phyloP scores from a whole-genome alignment of 2,113 vertebrate species.

The Anser cygnoides region DNA sequence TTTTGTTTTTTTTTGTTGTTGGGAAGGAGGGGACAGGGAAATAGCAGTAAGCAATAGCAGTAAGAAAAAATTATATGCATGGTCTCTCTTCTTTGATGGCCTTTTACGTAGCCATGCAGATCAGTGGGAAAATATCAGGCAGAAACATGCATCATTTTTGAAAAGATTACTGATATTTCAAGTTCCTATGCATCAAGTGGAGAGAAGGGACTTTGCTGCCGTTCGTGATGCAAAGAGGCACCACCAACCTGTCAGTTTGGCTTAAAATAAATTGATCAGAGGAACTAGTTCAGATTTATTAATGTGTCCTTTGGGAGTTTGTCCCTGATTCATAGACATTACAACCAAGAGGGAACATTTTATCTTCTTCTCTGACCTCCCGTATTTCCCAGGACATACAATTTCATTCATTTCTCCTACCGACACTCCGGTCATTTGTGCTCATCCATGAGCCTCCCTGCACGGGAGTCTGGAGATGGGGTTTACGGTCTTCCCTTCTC shows the following conservation, averaged over 20 bases:
- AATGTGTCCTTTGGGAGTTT: neutral
- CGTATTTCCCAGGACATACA: neutral
- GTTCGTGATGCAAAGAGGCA: neutral
- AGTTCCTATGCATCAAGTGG: neutral
- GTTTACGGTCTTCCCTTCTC: neutral
- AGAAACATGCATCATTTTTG: neutral
- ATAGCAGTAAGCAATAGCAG: neutral
- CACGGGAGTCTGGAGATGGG: neutral
- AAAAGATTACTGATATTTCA: neutral
- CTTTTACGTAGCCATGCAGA: neutral
- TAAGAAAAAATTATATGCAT: neutral
- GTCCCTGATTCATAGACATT: neutral
- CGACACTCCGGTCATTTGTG: neutral
- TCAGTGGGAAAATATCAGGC: neutral
- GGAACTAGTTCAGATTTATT: neutral
- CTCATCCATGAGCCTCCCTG: accelerated
- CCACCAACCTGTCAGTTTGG: neutral
- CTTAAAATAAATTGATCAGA: neutral
- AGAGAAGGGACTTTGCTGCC: neutral
- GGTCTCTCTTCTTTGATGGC: neutral
- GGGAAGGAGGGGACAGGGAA: neutral
- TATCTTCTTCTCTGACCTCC: conserved; percentile 1
- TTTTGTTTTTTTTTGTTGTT: neutral
- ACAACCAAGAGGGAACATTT: neutral
- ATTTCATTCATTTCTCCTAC: neutral